Conservation (phyloP, 1,140 invertebrate genomes). For the Drosophila baimaii region DNA sequence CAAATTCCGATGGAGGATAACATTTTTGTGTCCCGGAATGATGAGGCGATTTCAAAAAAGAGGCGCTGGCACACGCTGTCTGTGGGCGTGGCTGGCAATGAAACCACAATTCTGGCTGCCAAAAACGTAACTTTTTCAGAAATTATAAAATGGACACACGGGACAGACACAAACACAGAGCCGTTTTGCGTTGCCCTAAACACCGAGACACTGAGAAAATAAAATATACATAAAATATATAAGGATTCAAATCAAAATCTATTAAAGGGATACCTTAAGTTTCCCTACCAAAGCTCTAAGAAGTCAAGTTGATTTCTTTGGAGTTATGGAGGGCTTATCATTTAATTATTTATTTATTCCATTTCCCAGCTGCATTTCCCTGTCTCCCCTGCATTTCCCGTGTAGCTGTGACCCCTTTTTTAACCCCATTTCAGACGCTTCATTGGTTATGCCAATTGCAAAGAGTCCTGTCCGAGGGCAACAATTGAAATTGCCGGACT, state of each 20-base stretch:
- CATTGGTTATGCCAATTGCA: conserved; percentile 55
- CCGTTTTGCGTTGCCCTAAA: neutral
- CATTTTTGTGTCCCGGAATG: conserved; percentile 17
- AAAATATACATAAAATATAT: neutral
- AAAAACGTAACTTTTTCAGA: conserved; percentile 39
- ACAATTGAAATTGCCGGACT: conserved; percentile 50
- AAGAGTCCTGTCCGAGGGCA: conserved; percentile 31
- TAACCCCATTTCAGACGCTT: conserved; percentile 9
- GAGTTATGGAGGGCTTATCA: no score
- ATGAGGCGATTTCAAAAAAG: conserved; percentile 1
- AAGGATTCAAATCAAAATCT: no score
- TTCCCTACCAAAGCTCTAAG: no score
- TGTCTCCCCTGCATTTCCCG: no score
- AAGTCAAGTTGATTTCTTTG: no score
- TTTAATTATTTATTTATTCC: no score
- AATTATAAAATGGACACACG: conserved; percentile 44
- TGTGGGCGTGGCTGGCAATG: conserved; percentile 12
- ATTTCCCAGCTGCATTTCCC: neutral
- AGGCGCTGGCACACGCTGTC: neutral
- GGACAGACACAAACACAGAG: conserved; percentile 1
- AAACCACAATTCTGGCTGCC: conserved; percentile 35
- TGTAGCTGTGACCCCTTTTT: conserved; percentile 4
- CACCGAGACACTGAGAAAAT: neutral
- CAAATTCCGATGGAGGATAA: conserved; percentile 28
- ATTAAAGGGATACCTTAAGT: no score